phyloP scores from a whole-genome alignment of 2,888 invertebrate genomes.

The Ectropis crepuscularia region DNA sequence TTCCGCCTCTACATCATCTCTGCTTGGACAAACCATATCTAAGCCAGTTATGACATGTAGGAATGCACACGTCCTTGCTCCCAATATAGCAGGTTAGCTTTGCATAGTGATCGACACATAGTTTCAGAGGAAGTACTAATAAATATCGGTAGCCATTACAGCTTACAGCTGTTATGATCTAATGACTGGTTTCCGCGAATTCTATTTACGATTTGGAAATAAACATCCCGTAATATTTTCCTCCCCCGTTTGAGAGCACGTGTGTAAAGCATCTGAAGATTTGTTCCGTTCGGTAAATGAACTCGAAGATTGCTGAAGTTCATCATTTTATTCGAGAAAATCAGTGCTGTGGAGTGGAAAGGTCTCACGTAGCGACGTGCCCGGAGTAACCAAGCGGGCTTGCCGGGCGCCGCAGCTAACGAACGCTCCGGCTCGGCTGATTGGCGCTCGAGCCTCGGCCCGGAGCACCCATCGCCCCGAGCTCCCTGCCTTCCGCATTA shows the following conservation, averaged over 20 bases:
- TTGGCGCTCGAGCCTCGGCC: slow-evolving; percentile 62
- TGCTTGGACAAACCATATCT: slow-evolving; percentile 36
- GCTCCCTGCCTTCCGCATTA: slow-evolving; percentile 77
- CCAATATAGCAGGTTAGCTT: slow-evolving; percentile 41
- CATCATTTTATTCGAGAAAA: slow-evolving; percentile 74
- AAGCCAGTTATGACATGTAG: slow-evolving; percentile 48
- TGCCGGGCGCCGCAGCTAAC: slow-evolving; percentile 63
- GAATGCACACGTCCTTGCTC: slow-evolving; percentile 42
- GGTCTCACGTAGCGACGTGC: slow-evolving; percentile 79
- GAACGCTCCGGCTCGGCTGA: slow-evolving; percentile 70
- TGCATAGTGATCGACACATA: slow-evolving; percentile 25
- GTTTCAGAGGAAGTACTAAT: slow-evolving; percentile 16
- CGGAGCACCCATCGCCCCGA: slow-evolving; percentile 64
- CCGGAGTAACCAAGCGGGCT: slow-evolving; percentile 72
- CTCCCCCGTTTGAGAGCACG: slow-evolving; percentile 1
- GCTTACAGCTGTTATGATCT: slow-evolving; percentile 30
- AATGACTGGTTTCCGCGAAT: slow-evolving; percentile 30
- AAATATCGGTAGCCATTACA: slow-evolving; percentile 24
- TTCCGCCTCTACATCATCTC: slow-evolving; percentile 48
- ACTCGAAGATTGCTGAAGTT: slow-evolving; percentile 67
- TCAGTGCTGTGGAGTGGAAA: slow-evolving; percentile 79
- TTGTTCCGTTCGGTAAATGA: slow-evolving; percentile 62
- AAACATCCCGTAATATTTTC: not conserved
- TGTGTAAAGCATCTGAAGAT: slow-evolving; percentile 46
- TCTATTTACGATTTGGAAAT: slow-evolving; percentile 9